Conservation (phyloP, 2,888 invertebrate genomes). For the Eupelmus urozonus region DNA sequence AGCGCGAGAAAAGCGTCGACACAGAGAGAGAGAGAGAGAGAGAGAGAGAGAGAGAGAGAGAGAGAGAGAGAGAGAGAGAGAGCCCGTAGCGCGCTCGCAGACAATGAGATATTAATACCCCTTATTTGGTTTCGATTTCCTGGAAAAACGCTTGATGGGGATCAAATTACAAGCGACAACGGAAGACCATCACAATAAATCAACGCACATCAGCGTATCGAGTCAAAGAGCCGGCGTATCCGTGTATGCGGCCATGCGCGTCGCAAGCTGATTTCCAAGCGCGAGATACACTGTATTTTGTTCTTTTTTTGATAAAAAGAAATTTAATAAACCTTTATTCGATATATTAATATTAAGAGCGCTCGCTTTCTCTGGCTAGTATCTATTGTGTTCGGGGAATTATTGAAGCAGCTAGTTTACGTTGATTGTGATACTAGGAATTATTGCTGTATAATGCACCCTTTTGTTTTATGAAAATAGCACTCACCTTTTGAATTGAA, state of each 20-base stretch:
- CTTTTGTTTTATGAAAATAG: neutral
- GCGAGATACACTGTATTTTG: conserved; percentile 7
- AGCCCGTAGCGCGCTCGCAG: neutral
- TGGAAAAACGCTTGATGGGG: conserved; percentile 74
- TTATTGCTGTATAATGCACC: neutral
- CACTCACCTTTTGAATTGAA: neutral
- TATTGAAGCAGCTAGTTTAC: neutral
- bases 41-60: too few relatives aligned
- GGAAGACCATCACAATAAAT: conserved; percentile 70
- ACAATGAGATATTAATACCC: conserved; percentile 75
- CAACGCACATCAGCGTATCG: conserved; percentile 61
- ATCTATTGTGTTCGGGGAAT: conserved; percentile 4
- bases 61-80: too few relatives aligned
- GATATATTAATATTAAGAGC: conserved; percentile 18
- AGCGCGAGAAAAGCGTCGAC: conserved; percentile 70
- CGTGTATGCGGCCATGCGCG: neutral
- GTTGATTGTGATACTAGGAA: neutral
- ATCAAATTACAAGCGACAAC: conserved; percentile 73
- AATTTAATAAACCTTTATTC: conserved; percentile 52
- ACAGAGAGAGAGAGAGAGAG: too few relatives aligned
- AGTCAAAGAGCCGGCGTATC: conserved; percentile 43
- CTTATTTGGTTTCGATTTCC: conserved; percentile 75
- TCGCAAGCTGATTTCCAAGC: neutral
- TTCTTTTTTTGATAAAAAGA: conserved; percentile 1
- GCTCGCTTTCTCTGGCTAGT: neutral